These are phyloP conservation scores for Drosophila ezoana DNA, from an alignment of 2,888 invertebrate genomes.

Conservation along the genomic window DNA sequence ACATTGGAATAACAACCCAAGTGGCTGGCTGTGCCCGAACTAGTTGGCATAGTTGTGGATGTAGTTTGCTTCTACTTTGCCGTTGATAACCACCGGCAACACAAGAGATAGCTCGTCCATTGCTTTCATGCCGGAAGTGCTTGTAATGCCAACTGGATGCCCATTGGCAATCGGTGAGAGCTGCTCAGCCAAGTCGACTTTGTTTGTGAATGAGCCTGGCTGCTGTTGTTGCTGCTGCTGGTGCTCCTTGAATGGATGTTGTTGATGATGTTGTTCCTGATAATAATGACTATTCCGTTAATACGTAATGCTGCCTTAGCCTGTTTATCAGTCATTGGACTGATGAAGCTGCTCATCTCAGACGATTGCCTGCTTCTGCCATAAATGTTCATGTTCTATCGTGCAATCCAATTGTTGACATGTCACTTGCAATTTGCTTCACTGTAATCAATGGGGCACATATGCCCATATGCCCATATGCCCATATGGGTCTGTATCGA, in stretches of 20 bases:
- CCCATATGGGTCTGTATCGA: constrained; percentile 33
- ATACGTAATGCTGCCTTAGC: constrained; percentile 21
- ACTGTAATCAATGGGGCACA: constrained; percentile 71
- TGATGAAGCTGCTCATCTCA: constrained; percentile 81
- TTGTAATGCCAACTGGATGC: constrained; percentile 37
- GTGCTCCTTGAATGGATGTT: neutral
- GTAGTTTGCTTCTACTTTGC: neutral
- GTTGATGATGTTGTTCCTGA: constrained; percentile 39
- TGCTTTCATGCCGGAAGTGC: constrained; percentile 60
- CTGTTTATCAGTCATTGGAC: constrained; percentile 44
- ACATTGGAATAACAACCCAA: constrained; percentile 85
- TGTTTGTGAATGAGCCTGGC: constrained; percentile 38
- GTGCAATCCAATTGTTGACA: constrained; percentile 85
- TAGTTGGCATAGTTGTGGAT: constrained; percentile 35
- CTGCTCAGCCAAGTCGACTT: constrained; percentile 33
- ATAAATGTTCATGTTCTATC: constrained; percentile 84
- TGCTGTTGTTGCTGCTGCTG: constrained; percentile 39
- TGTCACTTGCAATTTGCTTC: constrained; percentile 84
- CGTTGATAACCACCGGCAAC: constrained; percentile 17
- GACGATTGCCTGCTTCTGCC: constrained; percentile 84
- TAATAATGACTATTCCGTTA: constrained; percentile 46
- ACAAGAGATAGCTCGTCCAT: constrained; percentile 2
- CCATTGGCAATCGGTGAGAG: constrained; percentile 21
- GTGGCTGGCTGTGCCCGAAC: constrained; percentile 81
- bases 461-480: too few species aligned